Conservation (phyloP, 2,888 invertebrate species). For the Dysmachus trigonus region DNA sequence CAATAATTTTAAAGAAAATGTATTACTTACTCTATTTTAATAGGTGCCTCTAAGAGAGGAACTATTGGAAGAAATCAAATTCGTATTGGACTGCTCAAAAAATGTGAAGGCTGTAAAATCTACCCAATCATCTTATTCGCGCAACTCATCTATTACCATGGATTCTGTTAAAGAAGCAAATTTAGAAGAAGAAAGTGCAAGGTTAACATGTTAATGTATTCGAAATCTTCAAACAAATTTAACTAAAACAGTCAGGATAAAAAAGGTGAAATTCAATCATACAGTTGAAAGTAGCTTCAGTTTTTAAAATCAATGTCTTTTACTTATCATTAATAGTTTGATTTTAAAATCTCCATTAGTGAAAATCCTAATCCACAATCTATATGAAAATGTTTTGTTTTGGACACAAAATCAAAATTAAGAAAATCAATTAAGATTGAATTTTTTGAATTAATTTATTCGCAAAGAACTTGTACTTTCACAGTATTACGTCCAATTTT, state of each 20-base stretch:
- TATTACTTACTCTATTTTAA: not conserved
- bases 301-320: not conserved
- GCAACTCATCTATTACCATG: slow-evolving; percentile 59
- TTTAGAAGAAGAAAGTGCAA: slow-evolving; percentile 30
- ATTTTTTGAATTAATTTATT: not conserved
- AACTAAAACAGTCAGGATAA: no score
- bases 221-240: not conserved
- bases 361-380: no score
- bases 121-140: slow-evolving; percentile 59
- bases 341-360: not conserved
- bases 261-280: not conserved
- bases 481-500: slow-evolving; percentile 56
- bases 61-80: slow-evolving; percentile 75
- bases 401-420: not conserved
- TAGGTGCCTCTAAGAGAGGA: slow-evolving; percentile 75
- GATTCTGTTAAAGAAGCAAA: slow-evolving; percentile 55
- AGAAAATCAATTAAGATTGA: not conserved
- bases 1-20: not conserved
- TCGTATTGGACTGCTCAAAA: slow-evolving; percentile 75
- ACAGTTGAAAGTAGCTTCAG: not conserved
- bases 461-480: not conserved
- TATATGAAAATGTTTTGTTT: no score
- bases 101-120: slow-evolving; percentile 73
- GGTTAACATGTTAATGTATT: slow-evolving; percentile 1
- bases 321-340: not conserved